phyloP scores from a whole-genome alignment of 2,888 invertebrate species.

The Chirona hameri region DNA sequence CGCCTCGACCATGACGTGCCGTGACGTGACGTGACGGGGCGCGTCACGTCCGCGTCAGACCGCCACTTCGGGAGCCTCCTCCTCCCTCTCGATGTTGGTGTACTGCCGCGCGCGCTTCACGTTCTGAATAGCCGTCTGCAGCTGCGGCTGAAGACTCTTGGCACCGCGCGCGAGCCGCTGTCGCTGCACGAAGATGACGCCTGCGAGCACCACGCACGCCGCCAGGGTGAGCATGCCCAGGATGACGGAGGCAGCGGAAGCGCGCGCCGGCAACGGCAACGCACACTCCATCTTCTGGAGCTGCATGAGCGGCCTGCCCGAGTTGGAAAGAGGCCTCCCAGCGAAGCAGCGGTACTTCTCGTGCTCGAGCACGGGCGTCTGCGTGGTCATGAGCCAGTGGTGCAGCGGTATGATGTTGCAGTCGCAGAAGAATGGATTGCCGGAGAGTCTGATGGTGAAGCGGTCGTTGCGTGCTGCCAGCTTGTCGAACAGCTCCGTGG shows the following conservation, averaged over 20 bases:
- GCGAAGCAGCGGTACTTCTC: neutral
- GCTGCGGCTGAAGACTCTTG: constrained; percentile 24
- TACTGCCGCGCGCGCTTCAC: constrained; percentile 33
- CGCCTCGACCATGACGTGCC: too few relatives aligned
- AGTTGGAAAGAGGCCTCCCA: neutral
- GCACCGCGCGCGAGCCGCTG: neutral
- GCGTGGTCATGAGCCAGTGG: constrained; percentile 61
- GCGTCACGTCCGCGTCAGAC: neutral
- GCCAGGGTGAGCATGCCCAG: neutral
- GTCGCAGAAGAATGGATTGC: constrained; percentile 68
- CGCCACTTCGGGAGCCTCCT: neutral
- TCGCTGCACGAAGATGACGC: neutral
- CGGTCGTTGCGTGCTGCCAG: constrained; percentile 51
- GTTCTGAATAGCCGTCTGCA: constrained; percentile 29
- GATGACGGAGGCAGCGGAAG: neutral
- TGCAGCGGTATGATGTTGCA: constrained; percentile 56
- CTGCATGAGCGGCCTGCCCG: neutral
- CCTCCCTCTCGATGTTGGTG: constrained; percentile 31
- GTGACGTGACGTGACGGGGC: neutral
- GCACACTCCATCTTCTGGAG: neutral
- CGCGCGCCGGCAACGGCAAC: neutral
- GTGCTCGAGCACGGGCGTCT: constrained; percentile 52
- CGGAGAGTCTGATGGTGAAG: constrained; percentile 59
- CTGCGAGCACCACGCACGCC: neutral
- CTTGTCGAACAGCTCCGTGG: constrained; percentile 53